Conservation (phyloP, 2,113 vertebrate species). For the Trematocara marginatum region DNA sequence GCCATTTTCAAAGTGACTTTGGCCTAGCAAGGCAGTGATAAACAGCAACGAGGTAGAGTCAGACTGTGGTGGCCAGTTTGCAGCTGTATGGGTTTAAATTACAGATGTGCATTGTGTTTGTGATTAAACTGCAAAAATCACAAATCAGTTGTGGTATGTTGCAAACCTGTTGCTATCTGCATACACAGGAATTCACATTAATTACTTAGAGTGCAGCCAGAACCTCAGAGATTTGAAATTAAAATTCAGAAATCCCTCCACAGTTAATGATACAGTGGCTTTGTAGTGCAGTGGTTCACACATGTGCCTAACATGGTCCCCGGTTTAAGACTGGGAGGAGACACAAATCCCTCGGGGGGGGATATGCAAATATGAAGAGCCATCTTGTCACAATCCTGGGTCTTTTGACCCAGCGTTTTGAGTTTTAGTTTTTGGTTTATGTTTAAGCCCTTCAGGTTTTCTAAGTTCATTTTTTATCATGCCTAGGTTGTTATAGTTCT, state of each 20-base stretch:
- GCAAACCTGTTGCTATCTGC: background rate
- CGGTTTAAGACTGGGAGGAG: background rate
- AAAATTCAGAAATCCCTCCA: background rate
- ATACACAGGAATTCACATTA: background rate
- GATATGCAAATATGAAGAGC: background rate
- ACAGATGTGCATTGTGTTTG: background rate
- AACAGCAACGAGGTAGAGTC: background rate
- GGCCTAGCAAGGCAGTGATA: background rate
- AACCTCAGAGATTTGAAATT: background rate
- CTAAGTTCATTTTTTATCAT: too few relatives aligned
- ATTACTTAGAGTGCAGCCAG: background rate
- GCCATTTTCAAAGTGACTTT: background rate
- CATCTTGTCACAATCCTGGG: background rate
- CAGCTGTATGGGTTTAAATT: background rate
- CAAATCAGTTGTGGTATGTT: background rate
- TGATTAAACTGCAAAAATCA: background rate
- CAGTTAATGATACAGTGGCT: background rate
- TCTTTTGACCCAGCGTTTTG: too few relatives aligned
- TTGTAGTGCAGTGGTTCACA: background rate
- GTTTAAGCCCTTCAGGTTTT: too few relatives aligned
- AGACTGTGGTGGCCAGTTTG: background rate
- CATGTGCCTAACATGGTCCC: background rate
- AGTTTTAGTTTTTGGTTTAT: too few relatives aligned
- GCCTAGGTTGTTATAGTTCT: too few relatives aligned
- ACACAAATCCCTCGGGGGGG: background rate